These are phyloP conservation scores for Copsychus sechellarum DNA, from an alignment of 2,113 vertebrate genomes.

Conservation along the genomic window DNA sequence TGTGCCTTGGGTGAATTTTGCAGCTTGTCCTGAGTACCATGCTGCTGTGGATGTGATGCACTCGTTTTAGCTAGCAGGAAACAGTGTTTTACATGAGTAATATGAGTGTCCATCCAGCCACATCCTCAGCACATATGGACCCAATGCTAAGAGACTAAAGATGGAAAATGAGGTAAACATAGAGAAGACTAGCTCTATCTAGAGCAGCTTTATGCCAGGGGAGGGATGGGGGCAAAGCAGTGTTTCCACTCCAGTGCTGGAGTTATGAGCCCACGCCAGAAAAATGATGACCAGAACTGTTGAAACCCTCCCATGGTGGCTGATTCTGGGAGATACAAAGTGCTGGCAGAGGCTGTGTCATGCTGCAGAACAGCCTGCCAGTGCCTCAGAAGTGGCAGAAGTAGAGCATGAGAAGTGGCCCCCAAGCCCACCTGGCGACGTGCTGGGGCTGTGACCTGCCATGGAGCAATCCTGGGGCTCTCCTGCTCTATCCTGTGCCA, in stretches of 20 bases:
- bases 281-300: neutral
- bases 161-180: neutral
- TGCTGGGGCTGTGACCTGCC: neutral
- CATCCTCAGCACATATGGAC: neutral
- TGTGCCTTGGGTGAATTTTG: neutral
- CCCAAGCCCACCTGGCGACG: neutral
- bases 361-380: neutral
- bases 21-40: neutral
- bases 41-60: neutral
- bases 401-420: neutral
- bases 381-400: neutral
- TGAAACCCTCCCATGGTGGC: neutral
- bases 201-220: neutral
- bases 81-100: neutral
- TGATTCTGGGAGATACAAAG: neutral
- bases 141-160: neutral
- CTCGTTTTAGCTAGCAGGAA: neutral
- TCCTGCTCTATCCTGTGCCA: neutral
- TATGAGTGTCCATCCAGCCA: neutral
- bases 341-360: neutral
- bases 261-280: neutral
- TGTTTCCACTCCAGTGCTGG: neutral
- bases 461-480: neutral
- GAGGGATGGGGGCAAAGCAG: neutral
- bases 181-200: neutral